These are phyloP conservation scores for Trypoxylon attenuatum DNA, from an alignment of 2,888 invertebrate genomes.

Conservation along the genomic window DNA sequence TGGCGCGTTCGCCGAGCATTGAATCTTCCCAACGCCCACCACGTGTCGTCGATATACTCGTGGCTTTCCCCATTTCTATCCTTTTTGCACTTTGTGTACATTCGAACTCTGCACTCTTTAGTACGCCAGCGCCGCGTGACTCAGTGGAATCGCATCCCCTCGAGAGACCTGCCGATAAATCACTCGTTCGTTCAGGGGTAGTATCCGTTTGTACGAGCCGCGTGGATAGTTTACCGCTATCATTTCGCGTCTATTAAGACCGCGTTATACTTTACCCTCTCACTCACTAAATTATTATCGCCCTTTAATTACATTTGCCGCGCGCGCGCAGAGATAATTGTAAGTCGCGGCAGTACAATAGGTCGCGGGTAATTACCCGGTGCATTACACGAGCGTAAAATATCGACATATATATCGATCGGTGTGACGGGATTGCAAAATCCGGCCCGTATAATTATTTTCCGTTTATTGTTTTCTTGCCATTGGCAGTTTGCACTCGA, in stretches of 20 bases:
- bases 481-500: not conserved
- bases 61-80: slow-evolving; percentile 12
- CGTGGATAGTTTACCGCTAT: too few relatives aligned
- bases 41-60: slow-evolving; percentile 53
- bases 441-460: not conserved
- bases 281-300: not conserved
- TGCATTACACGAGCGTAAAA: not conserved
- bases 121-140: too few relatives aligned
- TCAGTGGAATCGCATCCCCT: too few relatives aligned
- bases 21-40: slow-evolving; percentile 63
- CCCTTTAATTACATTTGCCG: not conserved
- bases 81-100: slow-evolving; percentile 1
- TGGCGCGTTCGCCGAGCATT: slow-evolving; percentile 55
- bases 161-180: too few relatives aligned
- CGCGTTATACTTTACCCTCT: not conserved
- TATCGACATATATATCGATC: not conserved
- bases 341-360: not conserved
- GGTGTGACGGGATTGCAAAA: not conserved
- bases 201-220: too few relatives aligned
- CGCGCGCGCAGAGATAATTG: not conserved
- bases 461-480: not conserved
- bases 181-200: too few relatives aligned
- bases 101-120: not conserved
- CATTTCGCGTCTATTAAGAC: not conserved
- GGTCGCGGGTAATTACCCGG: not conserved